Evolutionary conservation across 2,797 vertebrate genomes (phyloP).

Genomic region (Leuciscus waleckii): DNA sequence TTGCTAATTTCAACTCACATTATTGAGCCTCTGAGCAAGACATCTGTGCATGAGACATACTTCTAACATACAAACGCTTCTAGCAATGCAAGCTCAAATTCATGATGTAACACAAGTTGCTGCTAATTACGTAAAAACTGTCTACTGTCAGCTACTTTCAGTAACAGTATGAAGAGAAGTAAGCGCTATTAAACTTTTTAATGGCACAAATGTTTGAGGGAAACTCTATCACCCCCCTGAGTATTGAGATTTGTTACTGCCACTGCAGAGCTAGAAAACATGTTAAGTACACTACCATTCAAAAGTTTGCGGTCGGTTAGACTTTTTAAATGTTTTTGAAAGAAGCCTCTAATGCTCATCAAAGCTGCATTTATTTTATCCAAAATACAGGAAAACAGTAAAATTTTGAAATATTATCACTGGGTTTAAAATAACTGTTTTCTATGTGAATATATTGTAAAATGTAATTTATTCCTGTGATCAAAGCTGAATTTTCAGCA

Average conservation of each 20-base stretch:
- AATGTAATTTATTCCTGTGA: background rate
- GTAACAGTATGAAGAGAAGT: background rate
- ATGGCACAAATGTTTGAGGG: background rate
- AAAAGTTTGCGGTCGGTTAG: background rate
- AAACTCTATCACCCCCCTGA: background rate
- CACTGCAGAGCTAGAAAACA: background rate
- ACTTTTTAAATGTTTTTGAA: no score
- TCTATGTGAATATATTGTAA: background rate
- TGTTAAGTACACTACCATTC: background rate
- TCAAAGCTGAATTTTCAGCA: background rate
- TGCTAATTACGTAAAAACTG: background rate
- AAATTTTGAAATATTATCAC: background rate
- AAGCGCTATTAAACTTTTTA: background rate
- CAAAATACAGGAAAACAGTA: no score
- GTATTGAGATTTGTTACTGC: background rate
- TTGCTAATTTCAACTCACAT: background rate
- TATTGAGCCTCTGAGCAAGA: slow-evolving; percentile 1
- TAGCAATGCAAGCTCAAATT: background rate
- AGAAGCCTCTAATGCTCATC: background rate
- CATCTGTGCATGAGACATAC: background rate
- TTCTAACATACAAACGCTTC: background rate
- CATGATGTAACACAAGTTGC: background rate
- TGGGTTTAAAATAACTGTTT: background rate
- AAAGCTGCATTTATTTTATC: background rate
- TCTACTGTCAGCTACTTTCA: background rate